A percentile compares a stretch with the other conserved stretches of the same genome.
Conservation (phyloP, 2,113 vertebrate species). For the Trichechus manatus region DNA sequence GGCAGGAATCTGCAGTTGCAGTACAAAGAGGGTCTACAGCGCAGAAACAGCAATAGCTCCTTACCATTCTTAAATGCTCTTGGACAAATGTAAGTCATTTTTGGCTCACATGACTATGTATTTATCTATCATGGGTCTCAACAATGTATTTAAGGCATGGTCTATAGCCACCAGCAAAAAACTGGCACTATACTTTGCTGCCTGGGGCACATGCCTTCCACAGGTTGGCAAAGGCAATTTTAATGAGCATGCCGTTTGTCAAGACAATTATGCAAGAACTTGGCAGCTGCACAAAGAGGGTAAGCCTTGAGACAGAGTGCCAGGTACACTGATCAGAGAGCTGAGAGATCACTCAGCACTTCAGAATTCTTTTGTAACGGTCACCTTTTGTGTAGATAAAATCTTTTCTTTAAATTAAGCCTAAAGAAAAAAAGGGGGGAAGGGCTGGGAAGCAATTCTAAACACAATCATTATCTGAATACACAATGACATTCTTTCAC, state of each 20-base stretch:
- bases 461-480: slow-evolving; percentile 51
- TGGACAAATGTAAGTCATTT: slow-evolving; percentile 31
- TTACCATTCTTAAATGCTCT: not conserved
- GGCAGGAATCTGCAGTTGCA: not conserved
- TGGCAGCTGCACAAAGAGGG: slow-evolving; percentile 76
- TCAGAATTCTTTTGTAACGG: not conserved
- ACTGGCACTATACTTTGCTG: slow-evolving; percentile 76
- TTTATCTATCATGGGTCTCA: slow-evolving; percentile 78
- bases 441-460: not conserved
- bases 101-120: slow-evolving; percentile 62
- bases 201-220: slow-evolving; percentile 82
- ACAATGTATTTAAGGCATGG: slow-evolving; percentile 81
- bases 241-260: slow-evolving; percentile 85
- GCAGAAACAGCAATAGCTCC: not conserved
- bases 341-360: not conserved
- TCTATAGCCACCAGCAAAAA: slow-evolving; percentile 80
- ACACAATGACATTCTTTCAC: not conserved
- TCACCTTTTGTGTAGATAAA: slow-evolving; percentile 32
- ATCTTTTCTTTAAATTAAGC: slow-evolving; percentile 39
- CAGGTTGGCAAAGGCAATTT: slow-evolving; percentile 82
- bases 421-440: not conserved
- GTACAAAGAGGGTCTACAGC: not conserved
- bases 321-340: not conserved
- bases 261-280: slow-evolving; percentile 84
- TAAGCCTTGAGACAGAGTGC: slow-evolving; percentile 63